Percentiles rank a stretch among this genome's conserved stretches.
Evolutionary conservation across 2,113 vertebrate genomes (phyloP).

Genomic region (Recurvirostra avosetta): DNA sequence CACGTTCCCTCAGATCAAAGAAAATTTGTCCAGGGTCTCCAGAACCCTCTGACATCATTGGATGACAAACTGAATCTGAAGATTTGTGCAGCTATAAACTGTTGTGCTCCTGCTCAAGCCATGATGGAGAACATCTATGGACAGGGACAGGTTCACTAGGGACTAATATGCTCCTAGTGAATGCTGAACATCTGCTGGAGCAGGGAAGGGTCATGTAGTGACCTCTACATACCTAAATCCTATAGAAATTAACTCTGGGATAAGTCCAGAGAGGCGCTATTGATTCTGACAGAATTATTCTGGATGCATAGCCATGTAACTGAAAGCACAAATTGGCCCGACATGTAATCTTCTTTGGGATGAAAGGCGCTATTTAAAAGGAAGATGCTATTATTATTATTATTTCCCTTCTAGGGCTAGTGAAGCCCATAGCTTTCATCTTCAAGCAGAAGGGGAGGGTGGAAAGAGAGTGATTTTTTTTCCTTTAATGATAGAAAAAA

Average conservation of each 20-base stretch:
- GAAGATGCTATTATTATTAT: neutral
- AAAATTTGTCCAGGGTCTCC: neutral
- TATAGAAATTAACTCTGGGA: neutral
- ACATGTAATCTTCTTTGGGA: slow-evolving; percentile 20
- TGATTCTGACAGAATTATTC: slow-evolving; percentile 11
- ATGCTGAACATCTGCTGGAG: neutral
- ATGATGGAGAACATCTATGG: fast-evolving
- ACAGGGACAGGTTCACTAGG: fast-evolving
- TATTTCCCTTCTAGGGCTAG: neutral
- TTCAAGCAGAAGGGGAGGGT: neutral
- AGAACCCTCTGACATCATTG: neutral
- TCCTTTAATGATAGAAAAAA: neutral
- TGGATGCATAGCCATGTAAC: neutral
- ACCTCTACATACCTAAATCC: neutral
- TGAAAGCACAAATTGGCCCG: neutral
- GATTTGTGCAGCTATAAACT: neutral
- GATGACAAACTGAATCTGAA: neutral
- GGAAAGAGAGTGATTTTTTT: neutral
- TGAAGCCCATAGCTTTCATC: slow-evolving; percentile 9
- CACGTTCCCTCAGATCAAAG: neutral
- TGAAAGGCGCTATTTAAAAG: slow-evolving; percentile 45
- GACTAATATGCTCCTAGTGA: neutral
- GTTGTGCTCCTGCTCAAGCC: neutral
- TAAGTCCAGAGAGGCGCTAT: neutral
- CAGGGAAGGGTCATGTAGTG: neutral